These are phyloP conservation scores for Arctopsyche grandis DNA, from an alignment of 1,140 invertebrate genomes.

Conservation along the genomic window DNA sequence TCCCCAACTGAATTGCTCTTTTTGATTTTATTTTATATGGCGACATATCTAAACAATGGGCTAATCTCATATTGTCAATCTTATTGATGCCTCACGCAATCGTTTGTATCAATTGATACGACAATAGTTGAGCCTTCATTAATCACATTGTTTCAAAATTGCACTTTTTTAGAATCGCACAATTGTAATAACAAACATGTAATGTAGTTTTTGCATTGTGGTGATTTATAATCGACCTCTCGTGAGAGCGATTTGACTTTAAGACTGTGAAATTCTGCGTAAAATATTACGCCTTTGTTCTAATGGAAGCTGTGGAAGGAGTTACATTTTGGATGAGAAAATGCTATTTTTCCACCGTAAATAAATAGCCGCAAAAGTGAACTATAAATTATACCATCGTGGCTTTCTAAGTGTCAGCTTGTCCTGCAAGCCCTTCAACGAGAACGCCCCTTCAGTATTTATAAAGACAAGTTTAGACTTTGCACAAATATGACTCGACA, in stretches of 20 bases:
- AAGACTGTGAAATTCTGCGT: no score
- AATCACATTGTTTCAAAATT: no score
- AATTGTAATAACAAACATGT: no score
- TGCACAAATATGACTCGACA: neutral
- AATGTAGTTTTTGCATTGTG: no score
- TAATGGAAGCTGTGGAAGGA: neutral
- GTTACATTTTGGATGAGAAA: constrained; percentile 20
- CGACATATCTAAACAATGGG: neutral
- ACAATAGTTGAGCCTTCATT: no score
- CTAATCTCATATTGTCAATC: neutral
- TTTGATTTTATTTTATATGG: neutral
- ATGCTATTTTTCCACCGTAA: constrained; percentile 18
- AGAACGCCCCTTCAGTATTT: constrained; percentile 23
- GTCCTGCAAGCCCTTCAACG: neutral
- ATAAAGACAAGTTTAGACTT: constrained; percentile 9
- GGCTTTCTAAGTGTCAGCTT: constrained; percentile 21
- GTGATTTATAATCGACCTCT: no score
- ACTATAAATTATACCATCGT: constrained; percentile 34
- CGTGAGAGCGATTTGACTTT: no score
- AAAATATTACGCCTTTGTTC: constrained; percentile 19
- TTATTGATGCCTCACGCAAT: no score
- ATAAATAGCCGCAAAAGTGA: constrained; percentile 29
- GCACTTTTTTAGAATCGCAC: no score
- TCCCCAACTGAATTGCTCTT: neutral
- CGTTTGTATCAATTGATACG: no score